Evolutionary conservation across 1,140 invertebrate species (phyloP).

Genomic region (Calliphora vicina): DNA sequence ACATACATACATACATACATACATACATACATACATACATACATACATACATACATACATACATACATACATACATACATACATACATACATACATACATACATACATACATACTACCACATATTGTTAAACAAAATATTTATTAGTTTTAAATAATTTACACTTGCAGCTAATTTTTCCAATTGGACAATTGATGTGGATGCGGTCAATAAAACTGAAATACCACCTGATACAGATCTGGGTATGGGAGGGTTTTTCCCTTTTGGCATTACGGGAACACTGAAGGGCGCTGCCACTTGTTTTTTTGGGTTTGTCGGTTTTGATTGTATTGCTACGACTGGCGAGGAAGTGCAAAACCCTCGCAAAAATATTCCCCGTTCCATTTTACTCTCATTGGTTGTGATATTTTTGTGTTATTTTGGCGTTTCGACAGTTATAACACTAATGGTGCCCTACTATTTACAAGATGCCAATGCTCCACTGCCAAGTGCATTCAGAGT

Average conservation of each 20-base stretch:
- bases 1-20: too few species aligned
- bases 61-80: too few species aligned
- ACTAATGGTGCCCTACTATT: constrained; percentile 84
- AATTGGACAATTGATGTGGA: constrained; percentile 48
- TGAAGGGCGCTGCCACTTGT: constrained; percentile 88
- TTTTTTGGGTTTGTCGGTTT: constrained; percentile 97
- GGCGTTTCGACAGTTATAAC: constrained; percentile 84
- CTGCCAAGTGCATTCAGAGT: constrained; percentile 76
- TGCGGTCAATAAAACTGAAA: constrained; percentile 41
- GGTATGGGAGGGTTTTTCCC: constrained; percentile 74
- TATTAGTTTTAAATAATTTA: too few species aligned
- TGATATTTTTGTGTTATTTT: constrained; percentile 86
- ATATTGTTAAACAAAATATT: not conserved
- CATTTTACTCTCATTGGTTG: constrained; percentile 79
- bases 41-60: too few species aligned
- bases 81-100: too few species aligned
- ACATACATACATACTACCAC: too few species aligned
- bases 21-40: too few species aligned
- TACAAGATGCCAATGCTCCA: constrained; percentile 73
- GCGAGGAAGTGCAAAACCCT: constrained; percentile 81
- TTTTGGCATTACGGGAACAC: constrained; percentile 70
- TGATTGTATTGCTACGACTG: constrained; percentile 81
- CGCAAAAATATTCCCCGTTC: constrained; percentile 86
- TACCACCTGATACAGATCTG: constrained; percentile 38
- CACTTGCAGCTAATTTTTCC: constrained; percentile 45